Percentiles rank a stretch among this genome's conserved stretches.
Evolutionary conservation across 2,113 vertebrate species (phyloP).

Genomic region (Mungos mungo): DNA sequence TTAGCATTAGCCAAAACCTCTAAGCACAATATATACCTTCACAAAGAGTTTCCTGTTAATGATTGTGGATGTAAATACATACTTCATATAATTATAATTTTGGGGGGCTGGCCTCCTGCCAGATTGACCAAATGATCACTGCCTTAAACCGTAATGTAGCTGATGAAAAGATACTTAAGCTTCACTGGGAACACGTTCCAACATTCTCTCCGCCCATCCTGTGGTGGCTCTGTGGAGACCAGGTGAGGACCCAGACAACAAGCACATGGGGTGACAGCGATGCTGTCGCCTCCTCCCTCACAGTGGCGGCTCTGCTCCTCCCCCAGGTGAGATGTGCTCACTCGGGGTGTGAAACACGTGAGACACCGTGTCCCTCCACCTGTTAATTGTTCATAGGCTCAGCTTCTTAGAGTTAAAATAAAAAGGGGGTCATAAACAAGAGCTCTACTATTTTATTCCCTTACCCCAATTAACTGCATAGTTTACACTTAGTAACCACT

Average conservation of each 20-base stretch:
- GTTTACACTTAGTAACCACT: not conserved
- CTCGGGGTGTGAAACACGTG: not conserved
- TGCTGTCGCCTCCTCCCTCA: too few relatives aligned
- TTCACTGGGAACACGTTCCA: not conserved
- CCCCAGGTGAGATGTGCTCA: not conserved
- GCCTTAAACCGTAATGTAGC: not conserved
- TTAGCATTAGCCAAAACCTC: not conserved
- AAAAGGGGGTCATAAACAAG: not conserved
- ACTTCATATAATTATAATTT: not conserved
- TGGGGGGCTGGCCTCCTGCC: not conserved
- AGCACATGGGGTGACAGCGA: accelerated
- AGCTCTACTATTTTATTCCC: not conserved
- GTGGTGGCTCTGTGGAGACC: not conserved
- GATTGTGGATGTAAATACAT: not conserved
- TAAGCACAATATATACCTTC: not conserved
- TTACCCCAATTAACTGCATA: not conserved
- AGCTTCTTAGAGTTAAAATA: not conserved
- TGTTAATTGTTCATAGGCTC: not conserved
- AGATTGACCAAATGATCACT: not conserved
- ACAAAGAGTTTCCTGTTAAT: not conserved
- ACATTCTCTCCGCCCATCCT: not conserved
- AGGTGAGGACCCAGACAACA: not conserved
- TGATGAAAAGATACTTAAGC: not conserved
- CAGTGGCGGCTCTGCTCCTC: accelerated
- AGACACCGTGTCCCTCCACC: not conserved